Evolutionary conservation across 2,888 invertebrate genomes (phyloP).

Genomic region (Melinaea menophilus): DNA sequence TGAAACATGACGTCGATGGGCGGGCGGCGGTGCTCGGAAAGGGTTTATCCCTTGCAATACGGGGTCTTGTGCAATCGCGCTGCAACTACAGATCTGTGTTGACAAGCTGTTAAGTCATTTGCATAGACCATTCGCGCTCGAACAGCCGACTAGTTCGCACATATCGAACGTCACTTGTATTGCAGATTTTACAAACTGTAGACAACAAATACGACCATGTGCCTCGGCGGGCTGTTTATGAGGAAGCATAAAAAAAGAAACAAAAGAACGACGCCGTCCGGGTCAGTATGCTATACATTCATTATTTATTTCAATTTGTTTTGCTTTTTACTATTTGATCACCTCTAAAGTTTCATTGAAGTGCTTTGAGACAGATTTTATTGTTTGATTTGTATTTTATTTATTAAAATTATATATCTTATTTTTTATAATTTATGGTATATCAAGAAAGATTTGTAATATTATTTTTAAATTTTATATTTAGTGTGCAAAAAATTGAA

Average conservation of each 20-base stretch:
- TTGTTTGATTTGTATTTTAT: too few species aligned
- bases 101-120: background rate
- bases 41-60: too few species aligned
- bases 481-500: too few species aligned
- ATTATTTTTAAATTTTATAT: too few species aligned
- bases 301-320: background rate
- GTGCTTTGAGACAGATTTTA: too few species aligned
- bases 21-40: too few species aligned
- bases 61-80: background rate
- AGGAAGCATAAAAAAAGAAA: background rate
- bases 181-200: background rate
- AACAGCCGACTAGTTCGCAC: background rate
- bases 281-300: background rate
- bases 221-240: slow-evolving; percentile 1
- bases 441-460: too few species aligned
- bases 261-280: background rate
- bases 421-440: too few species aligned
- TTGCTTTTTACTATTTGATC: background rate
- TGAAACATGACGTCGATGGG: too few species aligned
- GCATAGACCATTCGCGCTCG: slow-evolving; percentile 5
- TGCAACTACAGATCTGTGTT: background rate
- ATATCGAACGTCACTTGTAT: background rate
- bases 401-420: too few species aligned
- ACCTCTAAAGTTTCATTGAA: background rate
- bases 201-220: background rate